These are phyloP conservation scores for Myripristis murdjan DNA, from an alignment of 2,797 vertebrate species.

Conservation along the genomic window DNA sequence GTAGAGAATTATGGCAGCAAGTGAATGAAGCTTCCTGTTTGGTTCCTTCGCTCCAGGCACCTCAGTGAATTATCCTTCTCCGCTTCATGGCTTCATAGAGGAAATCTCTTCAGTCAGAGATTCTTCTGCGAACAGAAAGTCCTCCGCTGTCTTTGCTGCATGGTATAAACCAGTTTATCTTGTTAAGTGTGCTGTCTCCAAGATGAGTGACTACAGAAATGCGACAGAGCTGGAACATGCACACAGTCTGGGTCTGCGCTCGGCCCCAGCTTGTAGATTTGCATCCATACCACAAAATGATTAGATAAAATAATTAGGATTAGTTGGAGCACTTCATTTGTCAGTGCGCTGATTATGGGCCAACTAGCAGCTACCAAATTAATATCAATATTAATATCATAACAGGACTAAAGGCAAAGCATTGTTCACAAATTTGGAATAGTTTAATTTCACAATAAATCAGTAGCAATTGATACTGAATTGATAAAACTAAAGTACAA, in stretches of 20 bases:
- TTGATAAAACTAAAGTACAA: too few species aligned
- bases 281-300: too few species aligned
- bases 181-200: slow-evolving; percentile 28
- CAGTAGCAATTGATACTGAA: too few species aligned
- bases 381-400: slow-evolving; percentile 41
- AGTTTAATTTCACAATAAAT: too few species aligned
- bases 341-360: slow-evolving; percentile 28
- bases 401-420: slow-evolving; percentile 8
- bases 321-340: slow-evolving; percentile 33
- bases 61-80: slow-evolving; percentile 58
- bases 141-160: slow-evolving; percentile 4
- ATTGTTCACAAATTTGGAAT: too few species aligned
- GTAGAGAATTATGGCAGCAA: slow-evolving; percentile 39
- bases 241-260: not conserved
- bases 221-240: slow-evolving; percentile 15
- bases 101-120: slow-evolving; percentile 53
- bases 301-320: too few species aligned
- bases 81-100: slow-evolving; percentile 36
- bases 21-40: slow-evolving; percentile 53
- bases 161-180: slow-evolving; percentile 33
- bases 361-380: slow-evolving; percentile 36
- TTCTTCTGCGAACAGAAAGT: slow-evolving; percentile 41
- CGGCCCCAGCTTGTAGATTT: slow-evolving; percentile 30
- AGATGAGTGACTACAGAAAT: slow-evolving; percentile 18
- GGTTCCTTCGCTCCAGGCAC: slow-evolving; percentile 55